Percentiles rank a stretch among this genome's conserved stretches.
phyloP scores from a whole-genome alignment of 2,888 invertebrate genomes.

The Drepana falcataria region DNA sequence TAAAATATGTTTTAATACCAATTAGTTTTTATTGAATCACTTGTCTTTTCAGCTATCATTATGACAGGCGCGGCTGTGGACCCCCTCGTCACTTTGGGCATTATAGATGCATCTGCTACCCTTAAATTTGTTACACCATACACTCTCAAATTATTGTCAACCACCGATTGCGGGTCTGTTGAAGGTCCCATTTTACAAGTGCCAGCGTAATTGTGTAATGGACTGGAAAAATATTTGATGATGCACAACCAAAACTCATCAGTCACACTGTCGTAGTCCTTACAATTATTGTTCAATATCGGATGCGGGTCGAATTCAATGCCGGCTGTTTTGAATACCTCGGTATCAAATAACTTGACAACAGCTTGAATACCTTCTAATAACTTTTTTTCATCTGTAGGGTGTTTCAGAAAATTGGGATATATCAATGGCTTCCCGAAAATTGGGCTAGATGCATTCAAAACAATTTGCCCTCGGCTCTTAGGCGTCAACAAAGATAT shows the following conservation, averaged over 20 bases:
- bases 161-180: slow-evolving; percentile 60
- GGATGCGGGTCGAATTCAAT: slow-evolving; percentile 62
- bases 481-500: slow-evolving; percentile 62
- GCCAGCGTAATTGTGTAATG: slow-evolving; percentile 65
- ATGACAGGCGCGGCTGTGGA: slow-evolving; percentile 68
- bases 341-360: slow-evolving; percentile 66
- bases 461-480: slow-evolving; percentile 61
- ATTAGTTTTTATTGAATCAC: slow-evolving; percentile 67
- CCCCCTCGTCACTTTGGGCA: slow-evolving; percentile 67
- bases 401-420: slow-evolving; percentile 63
- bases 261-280: slow-evolving; percentile 55
- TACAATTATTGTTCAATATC: slow-evolving; percentile 63
- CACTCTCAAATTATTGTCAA: slow-evolving; percentile 53
- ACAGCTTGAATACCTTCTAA: slow-evolving; percentile 63
- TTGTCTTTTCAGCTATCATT: slow-evolving; percentile 74
- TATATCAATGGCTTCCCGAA: slow-evolving; percentile 65
- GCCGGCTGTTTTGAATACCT: slow-evolving; percentile 57
- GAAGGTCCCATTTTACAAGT: slow-evolving; percentile 69
- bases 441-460: slow-evolving; percentile 58
- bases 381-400: slow-evolving; percentile 55
- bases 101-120: slow-evolving; percentile 65
- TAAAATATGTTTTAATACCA: slow-evolving; percentile 61
- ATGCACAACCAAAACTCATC: slow-evolving; percentile 68
- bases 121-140: slow-evolving; percentile 59
- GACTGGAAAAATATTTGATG: slow-evolving; percentile 66